Percentiles rank a stretch among this genome's conserved stretches.
These are phyloP conservation scores for Hippocampus comes DNA, from an alignment of 2,113 vertebrate species.

Conservation along the genomic window DNA sequence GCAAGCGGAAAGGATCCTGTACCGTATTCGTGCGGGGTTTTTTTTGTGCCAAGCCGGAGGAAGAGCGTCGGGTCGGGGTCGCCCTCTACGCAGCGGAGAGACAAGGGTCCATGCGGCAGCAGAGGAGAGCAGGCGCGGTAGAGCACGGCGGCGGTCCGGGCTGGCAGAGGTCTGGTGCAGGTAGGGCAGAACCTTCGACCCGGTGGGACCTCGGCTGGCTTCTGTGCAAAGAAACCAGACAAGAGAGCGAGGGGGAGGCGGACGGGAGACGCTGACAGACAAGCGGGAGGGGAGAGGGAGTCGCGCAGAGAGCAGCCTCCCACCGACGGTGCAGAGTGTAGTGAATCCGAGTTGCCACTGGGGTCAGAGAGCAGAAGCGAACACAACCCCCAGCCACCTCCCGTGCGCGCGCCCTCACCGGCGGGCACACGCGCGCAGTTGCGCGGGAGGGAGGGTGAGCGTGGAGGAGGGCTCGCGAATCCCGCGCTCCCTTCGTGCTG, in stretches of 20 bases:
- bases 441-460: background rate
- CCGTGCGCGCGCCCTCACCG: conserved; percentile 47
- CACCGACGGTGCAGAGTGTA: conserved; percentile 73
- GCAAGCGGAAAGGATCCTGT: conserved; percentile 73
- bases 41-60: conserved; percentile 59
- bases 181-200: conserved; percentile 90
- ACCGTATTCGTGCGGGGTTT: conserved; percentile 55
- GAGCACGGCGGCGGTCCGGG: conserved; percentile 49
- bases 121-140: conserved; percentile 37
- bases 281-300: conserved; percentile 13
- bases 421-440: conserved; percentile 44
- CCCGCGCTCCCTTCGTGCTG: conserved; percentile 33
- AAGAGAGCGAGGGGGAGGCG: conserved; percentile 45
- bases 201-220: conserved; percentile 78
- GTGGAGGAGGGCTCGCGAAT: conserved; percentile 14
- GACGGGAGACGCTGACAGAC: conserved; percentile 58
- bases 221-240: conserved; percentile 66
- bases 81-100: conserved; percentile 78
- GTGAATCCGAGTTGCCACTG: conserved; percentile 87
- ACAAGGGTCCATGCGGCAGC: conserved; percentile 78
- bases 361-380: conserved; percentile 84
- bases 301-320: conserved; percentile 50
- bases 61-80: conserved; percentile 74
- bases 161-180: conserved; percentile 69
- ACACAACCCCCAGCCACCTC: conserved; percentile 76